Percentiles rank a stretch among this genome's conserved stretches.
Conservation (phyloP, 1,140 invertebrate species). For the Drosophila lini region DNA sequence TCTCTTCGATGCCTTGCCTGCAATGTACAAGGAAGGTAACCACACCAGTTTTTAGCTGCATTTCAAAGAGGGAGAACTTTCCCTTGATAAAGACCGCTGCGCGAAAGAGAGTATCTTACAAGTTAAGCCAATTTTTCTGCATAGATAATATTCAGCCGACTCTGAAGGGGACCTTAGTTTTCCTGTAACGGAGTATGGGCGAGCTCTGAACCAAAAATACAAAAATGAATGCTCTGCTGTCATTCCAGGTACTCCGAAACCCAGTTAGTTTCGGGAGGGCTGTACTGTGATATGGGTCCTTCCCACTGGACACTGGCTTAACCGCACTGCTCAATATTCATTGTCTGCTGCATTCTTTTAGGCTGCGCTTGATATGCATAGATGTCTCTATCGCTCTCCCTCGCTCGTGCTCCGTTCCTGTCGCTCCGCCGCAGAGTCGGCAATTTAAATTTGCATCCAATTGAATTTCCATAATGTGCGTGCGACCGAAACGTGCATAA, state of each 20-base stretch:
- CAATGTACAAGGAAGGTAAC: background rate
- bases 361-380: slow-evolving; percentile 59
- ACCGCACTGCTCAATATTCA: slow-evolving; percentile 59
- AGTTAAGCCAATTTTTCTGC: background rate
- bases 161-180: background rate
- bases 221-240: background rate
- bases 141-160: background rate
- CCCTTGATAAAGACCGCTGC: background rate
- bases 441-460: slow-evolving; percentile 78
- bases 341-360: slow-evolving; percentile 64
- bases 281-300: too few species aligned
- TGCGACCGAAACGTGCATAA: slow-evolving; percentile 72
- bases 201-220: background rate
- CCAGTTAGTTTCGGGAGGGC: background rate
- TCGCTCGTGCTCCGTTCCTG: slow-evolving; percentile 1
- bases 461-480: slow-evolving; percentile 76
- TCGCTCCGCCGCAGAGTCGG: slow-evolving; percentile 31
- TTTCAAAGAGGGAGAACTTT: background rate
- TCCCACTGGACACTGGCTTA: slow-evolving; percentile 8
- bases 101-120: background rate
- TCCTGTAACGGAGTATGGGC: too few species aligned
- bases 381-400: slow-evolving; percentile 10
- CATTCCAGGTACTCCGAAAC: background rate
- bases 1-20: background rate
- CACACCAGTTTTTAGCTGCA: background rate